Evolutionary conservation across 2,113 vertebrate genomes (phyloP).

Genomic region (Pseudorhombus dupliciocellatus): DNA sequence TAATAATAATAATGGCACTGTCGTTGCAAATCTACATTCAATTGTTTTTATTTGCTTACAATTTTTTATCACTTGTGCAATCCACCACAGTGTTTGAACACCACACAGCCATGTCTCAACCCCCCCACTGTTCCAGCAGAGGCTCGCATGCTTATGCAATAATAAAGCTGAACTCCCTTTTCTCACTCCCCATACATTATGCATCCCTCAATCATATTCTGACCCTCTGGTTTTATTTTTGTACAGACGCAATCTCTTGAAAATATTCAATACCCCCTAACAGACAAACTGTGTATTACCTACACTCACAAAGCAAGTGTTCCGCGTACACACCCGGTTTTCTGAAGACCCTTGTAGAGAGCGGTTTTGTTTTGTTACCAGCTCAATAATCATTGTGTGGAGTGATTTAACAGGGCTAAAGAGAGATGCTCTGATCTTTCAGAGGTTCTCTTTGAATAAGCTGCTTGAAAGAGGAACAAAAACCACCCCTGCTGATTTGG

Average conservation of each 20-base stretch:
- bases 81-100: constrained; percentile 14
- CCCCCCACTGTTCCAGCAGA: constrained; percentile 18
- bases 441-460: constrained; percentile 53
- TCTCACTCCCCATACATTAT: constrained; percentile 7
- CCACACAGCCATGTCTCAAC: background rate
- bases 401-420: constrained; percentile 53
- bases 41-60: background rate
- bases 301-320: background rate
- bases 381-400: constrained; percentile 48
- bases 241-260: constrained; percentile 3
- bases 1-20: too few species aligned
- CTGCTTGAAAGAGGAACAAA: constrained; percentile 49
- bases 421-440: constrained; percentile 62
- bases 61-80: constrained; percentile 27
- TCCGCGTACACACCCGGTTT: background rate
- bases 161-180: constrained; percentile 8
- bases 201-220: background rate
- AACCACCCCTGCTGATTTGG: constrained; percentile 42
- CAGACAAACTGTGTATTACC: background rate
- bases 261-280: constrained; percentile 11
- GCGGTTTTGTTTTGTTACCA: constrained; percentile 45
- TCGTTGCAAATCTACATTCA: too few species aligned
- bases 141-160: constrained; percentile 20
- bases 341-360: constrained; percentile 23
- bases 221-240: background rate